Evolutionary conservation across 1,140 invertebrate genomes (phyloP), one percentile per base, ranked within the genome.

Genomic region (Macrobrachium nipponense): DNA sequence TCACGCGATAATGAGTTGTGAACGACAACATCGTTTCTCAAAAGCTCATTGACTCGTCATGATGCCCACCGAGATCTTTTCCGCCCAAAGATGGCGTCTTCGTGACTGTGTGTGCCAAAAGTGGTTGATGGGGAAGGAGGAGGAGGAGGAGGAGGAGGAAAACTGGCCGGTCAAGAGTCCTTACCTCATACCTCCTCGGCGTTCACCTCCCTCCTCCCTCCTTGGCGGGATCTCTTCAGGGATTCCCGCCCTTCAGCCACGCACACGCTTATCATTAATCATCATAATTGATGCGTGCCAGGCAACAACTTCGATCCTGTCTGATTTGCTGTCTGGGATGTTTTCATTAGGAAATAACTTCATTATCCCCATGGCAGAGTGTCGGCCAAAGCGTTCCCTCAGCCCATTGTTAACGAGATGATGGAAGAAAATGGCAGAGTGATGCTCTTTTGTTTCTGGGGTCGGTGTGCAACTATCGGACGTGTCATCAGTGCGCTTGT

Each of bases 271-370:
- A 78, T 78, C 82, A 78, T 84, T 84, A 78, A 84, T 84, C 82
- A 84, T 78, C 36, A 62, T 84, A 84, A 84, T 84, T 78, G 82
- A 84, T 84, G 82, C 75, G 75, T 78, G 82, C 75, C 82, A 84
- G 18, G 61, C 75, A 66, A 84, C 60, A 59, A 58, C 75, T 64
- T 78, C 64, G 62, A 84, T 78, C 61, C 82, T 84, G 82, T 84
- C 82, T 70, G 82, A 84, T 84, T 58, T 70, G 75, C 82, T 78
- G 82, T 78, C 82, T 44, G 75, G 75, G 75, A 78, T 84, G 82
- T 84, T 84, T 84, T 78, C 82, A 84, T 84, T 84, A 84, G 82
- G 64, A 78, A 68, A 84, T 84, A 84, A 84, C 75, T 84, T 84
- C 82, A 84, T 84, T 84, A 84, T 84, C 73, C 78, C 61, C 72